Base-by-base conservation (phyloP, 2,888 invertebrate genomes). In the Choristoneura rosaceana region DNA sequence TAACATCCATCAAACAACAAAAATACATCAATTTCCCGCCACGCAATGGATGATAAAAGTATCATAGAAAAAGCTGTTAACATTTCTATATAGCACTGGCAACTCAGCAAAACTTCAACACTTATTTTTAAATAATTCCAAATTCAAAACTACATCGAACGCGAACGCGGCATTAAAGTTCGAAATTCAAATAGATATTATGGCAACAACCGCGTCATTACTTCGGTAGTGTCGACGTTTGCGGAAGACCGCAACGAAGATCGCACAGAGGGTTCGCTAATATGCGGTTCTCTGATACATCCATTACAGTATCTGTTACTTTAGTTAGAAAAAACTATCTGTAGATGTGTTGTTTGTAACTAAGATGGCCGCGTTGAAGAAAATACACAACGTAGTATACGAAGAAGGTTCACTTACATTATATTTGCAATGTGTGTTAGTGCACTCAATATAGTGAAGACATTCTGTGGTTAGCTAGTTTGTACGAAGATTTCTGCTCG, bases 171-270 rank as follows among this genome's bases (percentile, higher is more conserved):
- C 63, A 47, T 62, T 47, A 33, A 63, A 71, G 71, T 71, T 71
- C 71, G 58, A 71, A 71, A 71, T 71, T 71, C 71, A 71, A 71
- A 71, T 71, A 71, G 71, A 71, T 68, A 71, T 71, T 71, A 71
- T 63, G 67, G 67, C 67, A 71, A 71, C 71, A 71, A 71, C 71
- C 58, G 71, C 71, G 67, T 71, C 71, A 68, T 71, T 71, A 68
- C 71, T 71, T 67, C 62, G 67, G 61, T 60, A 38, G 38, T 67
- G 71, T 55, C 71, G 71, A 71, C 66, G 55, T 38, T 45, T 5
- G 52, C 47, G 47, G 47, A 47, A 55, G 25, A 55, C n/a, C 45
- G 25, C 62, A 71, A 65, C 45, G 34, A 63, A 71, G 8, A 34
- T 43, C 25, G 38, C n/a, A 58, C 71, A 71, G 71, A 55, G 14